Evolutionary conservation across 2,113 vertebrate species (phyloP), one percentile per base, ranked within the genome.

Genomic region (Scomber japonicus): DNA sequence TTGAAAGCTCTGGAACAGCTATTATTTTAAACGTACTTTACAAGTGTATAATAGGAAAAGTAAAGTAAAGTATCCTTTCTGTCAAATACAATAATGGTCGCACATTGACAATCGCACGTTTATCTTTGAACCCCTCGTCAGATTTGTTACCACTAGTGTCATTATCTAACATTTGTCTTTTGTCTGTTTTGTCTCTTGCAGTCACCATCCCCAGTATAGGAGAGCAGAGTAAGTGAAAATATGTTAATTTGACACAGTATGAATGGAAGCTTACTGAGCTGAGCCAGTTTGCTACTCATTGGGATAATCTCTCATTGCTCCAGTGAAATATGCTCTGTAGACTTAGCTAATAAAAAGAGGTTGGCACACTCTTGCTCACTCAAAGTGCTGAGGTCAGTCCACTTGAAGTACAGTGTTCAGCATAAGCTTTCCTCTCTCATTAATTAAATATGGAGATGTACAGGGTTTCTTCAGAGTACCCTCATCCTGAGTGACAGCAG

Each of bases 161-260:
- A 8, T 54, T 11, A 30, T 85, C 17, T 84, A 75, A 89, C 45
- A 12, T 14, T 27, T 27, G 8, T 45, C 6, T 78, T 5, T 21
- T 71, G 0, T 81, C 1, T 76, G 10, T 71, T 75, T 63, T 82
- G 40, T 90, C 84, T 88, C 82, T 82, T 92, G 5, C 92, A 96
- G 96, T 93, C 90, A 96, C 95, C 76, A 95, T 96, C 88, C 77
- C 64, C 75, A 95, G 88, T 83, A 91, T 92, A 89, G 95, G 94
- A 87, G 96, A 96, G 92, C 87, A 95, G 90, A 94, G 96, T 96
- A 94, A 95, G 94, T 92, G 46, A 69, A 62, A 24, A 30, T 16
- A 24, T 82, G 16, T 78, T 73, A 55, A 55, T 81, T 69, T 62
- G 53, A 82, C 46, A 19, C 11, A 13, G 16, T 30, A 1, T 72